These are phyloP conservation scores for Catagonus wagneri DNA, from an alignment of 2,113 vertebrate genomes.

Conservation along the genomic window DNA sequence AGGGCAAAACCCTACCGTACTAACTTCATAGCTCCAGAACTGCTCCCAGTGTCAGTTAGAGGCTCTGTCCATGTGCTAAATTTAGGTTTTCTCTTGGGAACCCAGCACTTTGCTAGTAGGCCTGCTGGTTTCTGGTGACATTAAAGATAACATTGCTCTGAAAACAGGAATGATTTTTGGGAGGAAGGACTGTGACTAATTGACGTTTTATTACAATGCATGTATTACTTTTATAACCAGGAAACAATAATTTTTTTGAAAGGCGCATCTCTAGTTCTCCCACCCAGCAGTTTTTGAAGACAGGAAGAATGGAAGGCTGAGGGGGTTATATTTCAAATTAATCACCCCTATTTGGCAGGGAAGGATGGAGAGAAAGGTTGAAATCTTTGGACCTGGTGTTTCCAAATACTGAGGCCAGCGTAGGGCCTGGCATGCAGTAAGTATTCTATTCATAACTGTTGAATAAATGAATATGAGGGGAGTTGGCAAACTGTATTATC, in stretches of 20 bases:
- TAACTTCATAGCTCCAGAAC: too few relatives aligned
- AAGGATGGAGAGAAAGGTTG: not conserved
- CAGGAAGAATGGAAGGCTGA: not conserved
- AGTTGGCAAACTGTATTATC: not conserved
- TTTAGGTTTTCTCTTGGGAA: not conserved
- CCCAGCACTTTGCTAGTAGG: not conserved
- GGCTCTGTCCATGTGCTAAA: not conserved
- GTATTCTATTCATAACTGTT: not conserved
- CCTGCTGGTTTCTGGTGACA: not conserved
- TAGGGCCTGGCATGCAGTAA: too few relatives aligned
- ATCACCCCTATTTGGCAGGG: not conserved
- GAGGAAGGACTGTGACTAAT: not conserved
- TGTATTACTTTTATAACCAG: not conserved
- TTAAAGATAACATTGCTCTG: constrained; percentile 36
- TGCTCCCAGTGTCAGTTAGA: not conserved
- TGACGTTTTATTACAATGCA: constrained; percentile 2
- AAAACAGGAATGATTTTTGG: constrained; percentile 21
- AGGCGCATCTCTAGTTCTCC: not conserved
- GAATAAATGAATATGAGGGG: not conserved
- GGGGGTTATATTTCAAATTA: not conserved
- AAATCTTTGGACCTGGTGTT: not conserved
- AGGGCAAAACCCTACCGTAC: not conserved
- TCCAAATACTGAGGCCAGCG: not conserved
- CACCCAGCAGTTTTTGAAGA: not conserved
- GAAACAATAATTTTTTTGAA: not conserved